A percentile compares a stretch with the other conserved stretches of the same genome.
Evolutionary conservation across 2,113 vertebrate species (phyloP).

Genomic region (Ophiodon elongatus): DNA sequence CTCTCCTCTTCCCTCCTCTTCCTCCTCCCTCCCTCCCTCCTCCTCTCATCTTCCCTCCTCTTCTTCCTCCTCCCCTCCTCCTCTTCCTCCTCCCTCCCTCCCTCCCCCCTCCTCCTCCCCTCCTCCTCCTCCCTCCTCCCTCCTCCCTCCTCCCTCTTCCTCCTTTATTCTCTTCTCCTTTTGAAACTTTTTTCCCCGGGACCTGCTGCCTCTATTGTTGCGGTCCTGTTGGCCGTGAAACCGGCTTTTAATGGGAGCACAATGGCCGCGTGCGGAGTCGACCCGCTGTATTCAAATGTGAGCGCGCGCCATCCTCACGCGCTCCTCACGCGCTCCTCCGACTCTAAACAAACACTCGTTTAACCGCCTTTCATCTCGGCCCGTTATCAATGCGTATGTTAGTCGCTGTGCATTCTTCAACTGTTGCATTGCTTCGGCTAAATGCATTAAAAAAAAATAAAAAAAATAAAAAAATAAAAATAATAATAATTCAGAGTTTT

Average conservation of each 20-base stretch:
- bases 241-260: conserved; percentile 70
- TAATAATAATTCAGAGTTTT: no score
- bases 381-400: conserved; percentile 10
- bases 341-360: conserved; percentile 59
- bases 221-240: conserved; percentile 74
- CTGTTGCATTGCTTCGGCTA: background rate
- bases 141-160: conserved; percentile 37
- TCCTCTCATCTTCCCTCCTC: background rate
- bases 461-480: no score
- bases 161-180: conserved; percentile 58
- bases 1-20: no score
- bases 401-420: background rate
- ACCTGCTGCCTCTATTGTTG: conserved; percentile 81
- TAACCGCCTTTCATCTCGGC: conserved; percentile 48
- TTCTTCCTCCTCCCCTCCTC: conserved; percentile 8
- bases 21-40: background rate
- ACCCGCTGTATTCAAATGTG: conserved; percentile 80
- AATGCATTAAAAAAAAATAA: background rate
- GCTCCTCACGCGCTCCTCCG: conserved; percentile 34
- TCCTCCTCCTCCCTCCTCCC: conserved; percentile 2
- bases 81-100: background rate
- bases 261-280: conserved; percentile 72
- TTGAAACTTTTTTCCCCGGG: conserved; percentile 68
- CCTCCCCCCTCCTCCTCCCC: background rate
- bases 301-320: conserved; percentile 50